Evolutionary conservation across 1,140 invertebrate genomes (phyloP).

Genomic region (Pseudobourletiella spinata): DNA sequence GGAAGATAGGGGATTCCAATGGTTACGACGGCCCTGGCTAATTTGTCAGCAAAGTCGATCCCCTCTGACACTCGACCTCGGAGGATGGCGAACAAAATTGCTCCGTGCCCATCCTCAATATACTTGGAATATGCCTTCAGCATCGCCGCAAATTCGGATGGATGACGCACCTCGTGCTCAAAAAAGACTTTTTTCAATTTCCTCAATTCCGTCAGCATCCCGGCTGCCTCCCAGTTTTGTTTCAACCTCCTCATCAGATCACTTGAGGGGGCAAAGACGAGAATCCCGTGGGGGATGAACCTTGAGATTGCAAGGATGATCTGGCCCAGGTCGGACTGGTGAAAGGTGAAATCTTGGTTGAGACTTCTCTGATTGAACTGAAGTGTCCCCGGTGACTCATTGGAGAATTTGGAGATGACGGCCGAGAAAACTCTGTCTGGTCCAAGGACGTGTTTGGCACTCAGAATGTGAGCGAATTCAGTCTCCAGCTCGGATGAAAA

Average conservation of each 20-base stretch:
- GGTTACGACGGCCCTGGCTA: slow-evolving; percentile 49
- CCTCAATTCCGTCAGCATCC: not conserved
- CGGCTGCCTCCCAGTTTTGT: slow-evolving; percentile 36
- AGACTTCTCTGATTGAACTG: not conserved
- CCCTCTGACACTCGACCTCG: not conserved
- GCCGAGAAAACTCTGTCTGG: not conserved
- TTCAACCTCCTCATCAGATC: slow-evolving; percentile 46
- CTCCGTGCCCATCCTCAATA: not conserved
- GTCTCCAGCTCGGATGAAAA: not conserved
- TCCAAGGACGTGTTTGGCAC: not conserved
- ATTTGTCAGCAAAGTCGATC: slow-evolving; percentile 48
- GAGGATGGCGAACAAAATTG: not conserved
- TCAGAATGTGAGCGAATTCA: not conserved
- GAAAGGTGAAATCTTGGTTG: not conserved
- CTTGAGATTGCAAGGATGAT: slow-evolving; percentile 45
- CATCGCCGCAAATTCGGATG: not conserved
- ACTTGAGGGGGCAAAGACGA: slow-evolving; percentile 55
- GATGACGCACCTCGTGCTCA: slow-evolving; percentile 44
- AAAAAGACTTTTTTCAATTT: slow-evolving; percentile 15
- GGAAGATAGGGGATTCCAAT: slow-evolving; percentile 21
- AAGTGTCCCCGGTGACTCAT: not conserved
- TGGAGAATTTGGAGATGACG: not conserved
- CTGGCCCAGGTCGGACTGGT: slow-evolving; percentile 37
- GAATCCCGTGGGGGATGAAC: slow-evolving; percentile 48
- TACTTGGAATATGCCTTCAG: not conserved